A percentile compares a stretch with the other conserved stretches of the same genome.
phyloP scores from a whole-genome alignment of 2,888 invertebrate species.

The Drosophila leonis region DNA sequence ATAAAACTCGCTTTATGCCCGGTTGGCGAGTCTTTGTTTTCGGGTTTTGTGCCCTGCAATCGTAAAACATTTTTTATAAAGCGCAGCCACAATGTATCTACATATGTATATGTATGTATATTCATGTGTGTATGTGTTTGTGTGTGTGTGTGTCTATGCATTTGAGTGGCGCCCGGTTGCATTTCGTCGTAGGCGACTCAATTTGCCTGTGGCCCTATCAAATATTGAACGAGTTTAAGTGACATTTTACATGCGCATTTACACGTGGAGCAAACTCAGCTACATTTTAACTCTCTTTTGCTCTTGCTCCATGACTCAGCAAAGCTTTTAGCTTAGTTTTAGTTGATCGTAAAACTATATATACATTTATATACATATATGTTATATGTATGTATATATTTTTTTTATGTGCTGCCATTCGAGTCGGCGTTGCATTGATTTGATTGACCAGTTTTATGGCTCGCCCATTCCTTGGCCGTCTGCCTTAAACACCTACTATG shows the following conservation, averaged over 20 bases:
- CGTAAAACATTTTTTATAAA: constrained; percentile 78
- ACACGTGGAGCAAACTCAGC: constrained; percentile 45
- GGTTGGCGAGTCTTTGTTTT: constrained; percentile 59
- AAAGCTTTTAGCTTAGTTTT: constrained; percentile 54
- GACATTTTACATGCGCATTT: constrained; percentile 71
- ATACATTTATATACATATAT: neutral
- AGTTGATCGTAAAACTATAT: constrained; percentile 60
- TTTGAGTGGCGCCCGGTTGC: constrained; percentile 49
- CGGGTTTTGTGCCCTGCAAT: constrained; percentile 48
- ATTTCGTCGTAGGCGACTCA: constrained; percentile 73
- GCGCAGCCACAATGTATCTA: constrained; percentile 38
- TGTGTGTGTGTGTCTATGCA: constrained; percentile 16
- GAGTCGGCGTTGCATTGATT: constrained; percentile 40
- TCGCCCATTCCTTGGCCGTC: constrained; percentile 18
- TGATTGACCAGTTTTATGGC: constrained; percentile 69
- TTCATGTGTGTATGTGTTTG: neutral
- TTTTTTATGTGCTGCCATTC: constrained; percentile 47
- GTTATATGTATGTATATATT: neutral
- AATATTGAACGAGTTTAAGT: constrained; percentile 71
- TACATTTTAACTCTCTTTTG: constrained; percentile 17
- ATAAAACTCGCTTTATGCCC: constrained; percentile 75
- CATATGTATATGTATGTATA: neutral
- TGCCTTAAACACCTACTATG: neutral
- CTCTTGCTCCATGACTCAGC: constrained; percentile 41
- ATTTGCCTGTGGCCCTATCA: constrained; percentile 58